Evolutionary conservation across 2,797 vertebrate species (phyloP).

Genomic region (Sebastes diaconus): DNA sequence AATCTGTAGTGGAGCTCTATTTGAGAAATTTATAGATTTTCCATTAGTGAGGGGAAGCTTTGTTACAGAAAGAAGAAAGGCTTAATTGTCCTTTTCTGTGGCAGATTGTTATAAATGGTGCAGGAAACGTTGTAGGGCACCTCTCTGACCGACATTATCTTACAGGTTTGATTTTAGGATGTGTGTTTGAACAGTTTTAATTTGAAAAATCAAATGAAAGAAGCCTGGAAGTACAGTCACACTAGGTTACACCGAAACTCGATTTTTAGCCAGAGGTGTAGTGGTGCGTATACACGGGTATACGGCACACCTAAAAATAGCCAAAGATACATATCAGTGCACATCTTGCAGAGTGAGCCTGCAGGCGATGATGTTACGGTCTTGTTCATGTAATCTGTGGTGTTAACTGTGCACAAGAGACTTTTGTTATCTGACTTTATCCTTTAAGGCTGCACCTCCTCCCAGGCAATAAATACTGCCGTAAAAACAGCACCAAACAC

Average conservation of each 20-base stretch:
- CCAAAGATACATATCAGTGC: background rate
- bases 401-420: background rate
- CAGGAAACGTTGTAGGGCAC: conserved; percentile 25
- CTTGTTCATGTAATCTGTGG: background rate
- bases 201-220: conserved; percentile 5
- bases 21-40: conserved; percentile 31
- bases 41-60: conserved; percentile 32
- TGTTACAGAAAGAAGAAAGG: conserved; percentile 24
- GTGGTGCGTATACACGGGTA: background rate
- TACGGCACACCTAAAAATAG: background rate
- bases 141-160: conserved; percentile 14
- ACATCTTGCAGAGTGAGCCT: background rate
- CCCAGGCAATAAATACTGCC: background rate
- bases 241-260: background rate
- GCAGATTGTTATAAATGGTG: conserved; percentile 22
- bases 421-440: background rate
- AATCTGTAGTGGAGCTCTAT: conserved; percentile 8
- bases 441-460: background rate
- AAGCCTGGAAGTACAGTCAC: background rate
- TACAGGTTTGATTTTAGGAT: conserved; percentile 10
- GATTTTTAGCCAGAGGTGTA: background rate
- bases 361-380: background rate
- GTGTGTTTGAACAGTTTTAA: background rate
- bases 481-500: background rate
- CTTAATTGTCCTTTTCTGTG: conserved; percentile 28